A percentile compares a stretch with the other conserved stretches of the same genome.
These are phyloP conservation scores for Neotoxoptera formosana DNA, from an alignment of 1,140 invertebrate species.

Conservation along the genomic window DNA sequence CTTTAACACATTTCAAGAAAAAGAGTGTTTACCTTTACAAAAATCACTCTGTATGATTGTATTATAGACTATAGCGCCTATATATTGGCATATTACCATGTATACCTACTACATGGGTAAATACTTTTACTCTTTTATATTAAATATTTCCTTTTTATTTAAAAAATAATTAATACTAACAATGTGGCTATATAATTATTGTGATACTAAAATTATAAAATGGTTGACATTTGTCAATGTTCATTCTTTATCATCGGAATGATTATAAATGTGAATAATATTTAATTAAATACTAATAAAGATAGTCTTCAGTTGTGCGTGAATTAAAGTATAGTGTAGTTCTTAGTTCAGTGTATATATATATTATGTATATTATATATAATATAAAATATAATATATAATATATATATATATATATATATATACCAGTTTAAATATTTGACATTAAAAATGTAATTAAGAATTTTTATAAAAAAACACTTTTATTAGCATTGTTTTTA, in stretches of 20 bases:
- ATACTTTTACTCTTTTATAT: background rate
- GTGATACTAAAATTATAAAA: background rate
- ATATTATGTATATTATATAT: background rate
- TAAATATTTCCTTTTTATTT: background rate
- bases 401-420: background rate
- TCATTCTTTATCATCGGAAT: conserved; percentile 15
- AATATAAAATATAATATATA: background rate
- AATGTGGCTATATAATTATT: background rate
- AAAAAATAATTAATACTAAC: conserved; percentile 27
- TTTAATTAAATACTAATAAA: background rate
- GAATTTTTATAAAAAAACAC: background rate
- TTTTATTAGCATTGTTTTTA: conserved; percentile 4
- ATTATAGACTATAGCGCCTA: background rate
- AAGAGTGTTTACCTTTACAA: background rate
- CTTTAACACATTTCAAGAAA: background rate
- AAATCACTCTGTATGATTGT: background rate
- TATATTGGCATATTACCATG: background rate
- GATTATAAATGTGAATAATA: background rate
- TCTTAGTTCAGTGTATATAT: background rate
- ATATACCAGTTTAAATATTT: background rate
- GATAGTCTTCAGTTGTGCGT: conserved; percentile 4
- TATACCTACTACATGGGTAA: too few relatives aligned
- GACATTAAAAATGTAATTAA: background rate
- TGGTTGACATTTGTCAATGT: background rate
- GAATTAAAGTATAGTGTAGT: background rate